Conservation (phyloP, 2,888 invertebrate species). For the Caenorhabditis afra region DNA sequence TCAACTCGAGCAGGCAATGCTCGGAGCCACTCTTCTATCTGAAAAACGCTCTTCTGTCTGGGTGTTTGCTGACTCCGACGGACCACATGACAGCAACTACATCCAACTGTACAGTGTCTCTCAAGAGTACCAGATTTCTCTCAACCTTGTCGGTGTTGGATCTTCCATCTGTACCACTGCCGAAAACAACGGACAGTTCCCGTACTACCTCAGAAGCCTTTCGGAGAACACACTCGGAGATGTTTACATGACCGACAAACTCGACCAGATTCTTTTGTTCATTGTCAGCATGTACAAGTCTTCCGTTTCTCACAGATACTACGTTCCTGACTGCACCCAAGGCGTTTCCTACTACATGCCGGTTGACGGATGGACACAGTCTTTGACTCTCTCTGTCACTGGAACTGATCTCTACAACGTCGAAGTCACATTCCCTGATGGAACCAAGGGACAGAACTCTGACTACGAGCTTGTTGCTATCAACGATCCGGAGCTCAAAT, state of each 20-base stretch:
- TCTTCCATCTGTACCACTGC: conserved; percentile 54
- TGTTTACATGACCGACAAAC: conserved; percentile 60
- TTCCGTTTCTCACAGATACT: conserved; percentile 60
- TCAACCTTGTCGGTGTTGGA: conserved; percentile 58
- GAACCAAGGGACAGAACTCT: conserved; percentile 46
- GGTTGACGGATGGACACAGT: conserved; percentile 73
- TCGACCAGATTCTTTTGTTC: conserved; percentile 65
- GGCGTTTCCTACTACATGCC: conserved; percentile 65
- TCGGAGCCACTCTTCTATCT: conserved; percentile 57
- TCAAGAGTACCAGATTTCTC: conserved; percentile 53
- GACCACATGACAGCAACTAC: conserved; percentile 44
- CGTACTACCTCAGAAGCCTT: conserved; percentile 56
- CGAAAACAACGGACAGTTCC: conserved; percentile 54
- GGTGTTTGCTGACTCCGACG: conserved; percentile 73
- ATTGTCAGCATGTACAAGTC: conserved; percentile 71
- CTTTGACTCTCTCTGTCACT: conserved; percentile 66
- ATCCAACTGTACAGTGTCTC: conserved; percentile 51
- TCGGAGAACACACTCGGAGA: conserved; percentile 54
- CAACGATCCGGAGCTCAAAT: conserved; percentile 52
- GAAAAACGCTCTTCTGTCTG: conserved; percentile 68
- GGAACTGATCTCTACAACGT: conserved; percentile 59
- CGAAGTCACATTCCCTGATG: conserved; percentile 64
- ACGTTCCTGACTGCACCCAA: conserved; percentile 60
- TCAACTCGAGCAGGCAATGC: conserved; percentile 65
- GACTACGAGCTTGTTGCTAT: conserved; percentile 57